Percentiles rank a stretch among this genome's conserved stretches.
phyloP scores from a whole-genome alignment of 2,113 vertebrate species.

The Tupaia chinensis region DNA sequence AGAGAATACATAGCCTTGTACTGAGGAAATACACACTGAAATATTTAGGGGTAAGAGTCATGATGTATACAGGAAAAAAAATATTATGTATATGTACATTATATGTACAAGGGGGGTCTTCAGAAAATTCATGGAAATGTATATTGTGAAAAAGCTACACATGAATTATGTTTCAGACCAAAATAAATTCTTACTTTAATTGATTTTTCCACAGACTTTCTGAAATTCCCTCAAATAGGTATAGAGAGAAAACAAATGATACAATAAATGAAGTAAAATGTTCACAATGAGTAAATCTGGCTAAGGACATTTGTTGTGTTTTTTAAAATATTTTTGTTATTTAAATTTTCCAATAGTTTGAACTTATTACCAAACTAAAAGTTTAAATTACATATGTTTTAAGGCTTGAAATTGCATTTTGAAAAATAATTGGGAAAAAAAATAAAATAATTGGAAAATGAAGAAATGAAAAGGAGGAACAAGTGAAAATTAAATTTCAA shows the following conservation, averaged over 20 bases:
- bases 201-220: no score
- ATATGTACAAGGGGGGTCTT: no score
- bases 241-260: background rate
- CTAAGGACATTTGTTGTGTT: background rate
- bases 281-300: background rate
- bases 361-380: background rate
- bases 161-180: no score
- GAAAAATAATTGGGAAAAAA: background rate
- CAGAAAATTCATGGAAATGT: no score
- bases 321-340: background rate
- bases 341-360: background rate
- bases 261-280: background rate
- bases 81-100: background rate
- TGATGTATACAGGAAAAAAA: background rate
- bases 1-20: constrained; percentile 1
- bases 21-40: background rate
- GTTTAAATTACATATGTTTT: background rate
- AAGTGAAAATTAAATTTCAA: background rate
- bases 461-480: background rate
- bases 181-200: no score
- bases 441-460: background rate
- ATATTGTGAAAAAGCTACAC: no score
- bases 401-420: background rate
- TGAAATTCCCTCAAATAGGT: no score
- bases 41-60: background rate